Evolutionary conservation across 2,888 invertebrate species (phyloP).

Genomic region (Piscicola geometra): DNA sequence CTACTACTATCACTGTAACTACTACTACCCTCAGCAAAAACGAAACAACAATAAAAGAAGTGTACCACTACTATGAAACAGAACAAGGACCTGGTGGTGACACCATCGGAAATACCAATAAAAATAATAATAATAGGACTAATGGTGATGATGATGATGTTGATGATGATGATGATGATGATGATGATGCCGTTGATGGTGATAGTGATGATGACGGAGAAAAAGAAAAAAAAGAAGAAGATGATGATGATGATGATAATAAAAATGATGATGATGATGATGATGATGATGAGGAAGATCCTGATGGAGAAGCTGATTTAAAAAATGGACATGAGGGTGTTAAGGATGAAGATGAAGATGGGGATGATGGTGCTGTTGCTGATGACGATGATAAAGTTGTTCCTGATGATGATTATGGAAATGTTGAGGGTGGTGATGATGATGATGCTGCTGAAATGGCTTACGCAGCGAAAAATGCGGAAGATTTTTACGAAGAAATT

Average conservation of each 20-base stretch:
- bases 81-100: too few relatives aligned
- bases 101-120: too few relatives aligned
- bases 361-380: neutral
- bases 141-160: neutral
- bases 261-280: too few relatives aligned
- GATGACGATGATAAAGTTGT: neutral
- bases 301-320: neutral
- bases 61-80: too few relatives aligned
- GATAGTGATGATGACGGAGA: neutral
- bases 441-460: neutral
- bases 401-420: neutral
- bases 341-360: neutral
- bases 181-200: conserved; percentile 2
- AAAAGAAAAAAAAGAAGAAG: too few relatives aligned
- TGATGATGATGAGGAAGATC: neutral
- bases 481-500: too few relatives aligned
- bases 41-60: too few relatives aligned
- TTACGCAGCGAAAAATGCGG: too few relatives aligned
- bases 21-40: too few relatives aligned
- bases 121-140: neutral
- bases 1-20: too few relatives aligned
- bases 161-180: neutral
- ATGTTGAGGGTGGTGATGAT: neutral
- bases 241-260: too few relatives aligned
- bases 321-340: neutral